Base-by-base conservation (phyloP, 2,797 vertebrate species). In the Poeciliopsis paucimaculata region DNA sequence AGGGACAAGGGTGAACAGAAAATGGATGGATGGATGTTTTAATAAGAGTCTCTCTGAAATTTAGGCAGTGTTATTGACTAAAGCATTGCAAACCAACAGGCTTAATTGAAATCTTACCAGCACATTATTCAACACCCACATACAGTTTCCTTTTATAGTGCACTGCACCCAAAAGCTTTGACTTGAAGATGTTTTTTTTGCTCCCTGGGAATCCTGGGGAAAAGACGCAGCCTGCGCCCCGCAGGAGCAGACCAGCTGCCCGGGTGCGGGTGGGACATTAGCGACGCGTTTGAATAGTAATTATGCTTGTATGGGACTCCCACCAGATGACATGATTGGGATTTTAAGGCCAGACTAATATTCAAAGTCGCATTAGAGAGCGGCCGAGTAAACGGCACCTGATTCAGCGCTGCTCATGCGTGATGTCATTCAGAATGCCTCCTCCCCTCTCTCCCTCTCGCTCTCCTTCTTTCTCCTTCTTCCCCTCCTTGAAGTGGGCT, bases 251-350 rank as follows among this genome's bases (percentile, higher is more conserved):
- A 96, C 96, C 97, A 97, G 97, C 97, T 97, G 97, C 94, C 93
- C 91, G 77, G 93, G 95, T 95, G 97, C 97, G 97, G 98, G 98
- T 98, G 97, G 97, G 97, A 97, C 96, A 96, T 97, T 96, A 96
- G 96, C 93, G 91, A 95, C 84, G 93, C 94, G 90, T 97, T 96
- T 97, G 96, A 97, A 97, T 96, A 95, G 96, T 95, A 96, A 97
- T 96, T 93, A 94, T 94, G 96, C 93, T 96, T 96, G 97, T 97
- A 96, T 98, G 98, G 96, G 98, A 98, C 98, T 97, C 96, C 96
- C 95, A 96, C 96, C 98, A 98, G 97, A 97, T 98, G 98, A 97
- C 97, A 96, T 94, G 95, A 96, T 95, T 94, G 93, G 95, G 92
- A 94, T 96, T 94, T 96, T 94, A 96, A 95, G 64, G 90, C 95